Percentiles rank a stretch among this genome's conserved stretches.
Conservation (phyloP, 2,113 vertebrate species). For the Gnathonemus longibarbis region DNA sequence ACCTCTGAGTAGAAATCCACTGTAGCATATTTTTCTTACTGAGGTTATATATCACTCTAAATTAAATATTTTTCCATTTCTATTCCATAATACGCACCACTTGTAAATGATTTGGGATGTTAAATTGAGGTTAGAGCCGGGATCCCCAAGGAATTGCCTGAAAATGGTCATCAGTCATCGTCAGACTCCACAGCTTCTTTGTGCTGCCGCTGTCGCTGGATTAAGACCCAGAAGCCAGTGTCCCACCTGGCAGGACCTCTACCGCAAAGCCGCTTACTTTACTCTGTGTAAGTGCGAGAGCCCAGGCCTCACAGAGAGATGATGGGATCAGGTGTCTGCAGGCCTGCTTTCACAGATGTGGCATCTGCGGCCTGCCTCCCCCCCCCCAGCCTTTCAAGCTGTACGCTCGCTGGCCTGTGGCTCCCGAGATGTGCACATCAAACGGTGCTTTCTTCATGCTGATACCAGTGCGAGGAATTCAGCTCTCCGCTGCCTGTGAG, state of each 20-base stretch:
- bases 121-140: not conserved
- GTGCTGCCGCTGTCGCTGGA: not conserved
- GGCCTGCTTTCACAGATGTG: not conserved
- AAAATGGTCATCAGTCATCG: not conserved
- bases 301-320: not conserved
- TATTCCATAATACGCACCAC: not conserved
- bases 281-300: not conserved
- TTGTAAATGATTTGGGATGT: not conserved
- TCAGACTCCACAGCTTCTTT: not conserved
- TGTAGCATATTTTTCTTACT: not conserved
- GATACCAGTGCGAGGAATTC: not conserved
- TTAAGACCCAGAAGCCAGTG: not conserved
- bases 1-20: not conserved
- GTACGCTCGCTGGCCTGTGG: not conserved
- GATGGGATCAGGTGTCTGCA: not conserved
- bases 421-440: not conserved
- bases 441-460: not conserved
- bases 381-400: not conserved
- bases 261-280: not conserved
- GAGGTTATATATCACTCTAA: not conserved
- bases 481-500: not conserved
- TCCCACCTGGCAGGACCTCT: not conserved
- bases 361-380: not conserved
- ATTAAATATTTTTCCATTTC: not conserved
- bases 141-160: not conserved